Conservation (phyloP, 2,797 vertebrate genomes). For the Graptemys geographica region DNA sequence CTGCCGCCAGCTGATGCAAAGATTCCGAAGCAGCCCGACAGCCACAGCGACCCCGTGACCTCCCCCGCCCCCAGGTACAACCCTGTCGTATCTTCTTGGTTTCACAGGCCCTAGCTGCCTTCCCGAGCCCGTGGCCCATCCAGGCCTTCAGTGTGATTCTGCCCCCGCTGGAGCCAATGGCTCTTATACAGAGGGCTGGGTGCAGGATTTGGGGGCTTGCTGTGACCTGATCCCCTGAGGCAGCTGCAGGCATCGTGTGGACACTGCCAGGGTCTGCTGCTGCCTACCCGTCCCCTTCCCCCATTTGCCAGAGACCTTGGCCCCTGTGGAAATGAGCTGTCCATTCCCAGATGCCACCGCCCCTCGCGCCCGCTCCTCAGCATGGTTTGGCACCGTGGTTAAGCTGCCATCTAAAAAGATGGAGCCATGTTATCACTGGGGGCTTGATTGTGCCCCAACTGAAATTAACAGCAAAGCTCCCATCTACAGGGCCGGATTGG, state of each 20-base stretch:
- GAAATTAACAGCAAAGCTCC: not conserved
- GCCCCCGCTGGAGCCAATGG: not conserved
- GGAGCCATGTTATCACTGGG: not conserved
- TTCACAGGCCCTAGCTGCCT: fast-evolving
- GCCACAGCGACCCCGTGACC: not conserved
- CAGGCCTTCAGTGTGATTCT: fast-evolving
- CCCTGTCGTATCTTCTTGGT: fast-evolving
- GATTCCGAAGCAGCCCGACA: fast-evolving
- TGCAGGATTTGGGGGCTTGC: not conserved
- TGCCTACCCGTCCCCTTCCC: not conserved
- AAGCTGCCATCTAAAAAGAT: not conserved
- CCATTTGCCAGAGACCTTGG: not conserved
- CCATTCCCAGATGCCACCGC: not conserved
- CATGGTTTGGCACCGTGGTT: not conserved
- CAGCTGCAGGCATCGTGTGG: not conserved
- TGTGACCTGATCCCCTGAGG: not conserved
- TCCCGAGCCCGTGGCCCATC: fast-evolving
- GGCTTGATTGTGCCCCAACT: not conserved
- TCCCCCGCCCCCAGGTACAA: not conserved
- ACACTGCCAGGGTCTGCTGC: no score
- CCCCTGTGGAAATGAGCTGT: not conserved
- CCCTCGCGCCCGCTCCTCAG: not conserved
- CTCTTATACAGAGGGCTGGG: not conserved
- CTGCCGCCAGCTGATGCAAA: not conserved
- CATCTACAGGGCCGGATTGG: not conserved